These are phyloP conservation scores for Babylonia areolata DNA, from an alignment of 1,140 invertebrate species.

Conservation along the genomic window DNA sequence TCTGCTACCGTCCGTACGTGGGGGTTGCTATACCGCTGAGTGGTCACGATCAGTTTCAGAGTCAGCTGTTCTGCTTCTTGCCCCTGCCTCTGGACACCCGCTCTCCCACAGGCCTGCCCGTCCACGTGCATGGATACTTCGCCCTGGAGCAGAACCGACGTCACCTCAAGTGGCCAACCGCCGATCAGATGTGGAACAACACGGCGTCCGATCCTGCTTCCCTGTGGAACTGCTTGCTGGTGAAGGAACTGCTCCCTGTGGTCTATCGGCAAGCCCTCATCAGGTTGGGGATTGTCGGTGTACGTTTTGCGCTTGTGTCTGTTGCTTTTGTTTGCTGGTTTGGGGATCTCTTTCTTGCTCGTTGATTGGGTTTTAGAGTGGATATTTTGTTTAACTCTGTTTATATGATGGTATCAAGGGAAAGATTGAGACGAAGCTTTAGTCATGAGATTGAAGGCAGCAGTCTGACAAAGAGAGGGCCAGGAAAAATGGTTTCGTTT, in stretches of 20 bases:
- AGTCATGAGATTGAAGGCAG: no score
- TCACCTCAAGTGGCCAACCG: slow-evolving; percentile 66
- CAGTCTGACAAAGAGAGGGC: no score
- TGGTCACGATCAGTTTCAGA: slow-evolving; percentile 3
- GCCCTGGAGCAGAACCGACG: slow-evolving; percentile 66
- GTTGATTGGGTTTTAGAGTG: background rate
- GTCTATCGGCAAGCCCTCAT: background rate
- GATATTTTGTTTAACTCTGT: no score
- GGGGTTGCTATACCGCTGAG: slow-evolving; percentile 42
- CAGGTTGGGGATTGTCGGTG: background rate
- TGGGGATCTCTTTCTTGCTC: background rate
- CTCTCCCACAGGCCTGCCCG: slow-evolving; percentile 65
- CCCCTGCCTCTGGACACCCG: slow-evolving; percentile 62
- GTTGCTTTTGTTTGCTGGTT: background rate
- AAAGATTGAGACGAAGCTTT: no score
- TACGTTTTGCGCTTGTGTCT: background rate
- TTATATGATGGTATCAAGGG: no score
- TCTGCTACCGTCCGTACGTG: slow-evolving; percentile 34
- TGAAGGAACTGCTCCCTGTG: slow-evolving; percentile 58
- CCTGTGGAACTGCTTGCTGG: slow-evolving; percentile 66
- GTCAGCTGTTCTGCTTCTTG: slow-evolving; percentile 70
- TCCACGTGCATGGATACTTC: slow-evolving; percentile 71
- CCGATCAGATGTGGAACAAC: slow-evolving; percentile 41
- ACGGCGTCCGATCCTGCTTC: slow-evolving; percentile 55
- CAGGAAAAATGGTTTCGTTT: no score